Base-by-base conservation (phyloP, 2,113 vertebrate species). In the Danionella cerebrum region DNA sequence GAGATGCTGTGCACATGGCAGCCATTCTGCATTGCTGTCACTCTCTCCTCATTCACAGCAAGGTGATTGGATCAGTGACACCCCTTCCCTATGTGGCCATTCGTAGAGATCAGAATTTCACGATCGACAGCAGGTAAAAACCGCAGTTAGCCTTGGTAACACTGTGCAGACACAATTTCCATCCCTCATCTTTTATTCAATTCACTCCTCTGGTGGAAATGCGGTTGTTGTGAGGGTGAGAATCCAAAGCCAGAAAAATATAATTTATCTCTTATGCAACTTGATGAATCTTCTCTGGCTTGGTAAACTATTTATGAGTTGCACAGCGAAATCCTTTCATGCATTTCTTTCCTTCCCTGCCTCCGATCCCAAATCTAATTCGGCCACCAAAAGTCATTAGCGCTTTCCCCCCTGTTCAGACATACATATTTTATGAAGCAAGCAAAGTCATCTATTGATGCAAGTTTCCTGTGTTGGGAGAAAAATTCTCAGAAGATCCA, bases 251-350 rank as follows among this genome's bases (percentile, higher is more conserved):
- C 65, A 70, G 66, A 71, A 83, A n/a, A 79, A 80, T 83, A 83
- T 80, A 80, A 87, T 90, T 88, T 84, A 88, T 88, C 83, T 83
- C 82, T 86, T 75, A 84, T 67, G 69, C 84, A 79, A 84, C 82
- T 86, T 88, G 86, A 89, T 88, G 85, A 90, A 90, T 89, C 85
- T 88, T 84, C 84, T 82, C 83, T 82, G 81, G 85, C 77, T 85
- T 84, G 80, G 82, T 89, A 86, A 90, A 89, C 86, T 88, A 90
- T 90, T 89, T 89, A 89, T 90, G 87, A 89, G 86, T 81, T 81
- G 83, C 85, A 80, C 76, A 82, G 83, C 84, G 76, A 83, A 84
- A 84, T 84, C 86, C 84, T 83, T 84, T 82, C 86, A 87, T 83
- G 83, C 87, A 76, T 85, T 80, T 82, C 82, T 81, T 73, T 71